Percentiles rank a stretch among this genome's conserved stretches.
Conservation (phyloP, 2,113 vertebrate species). For the Ibidorhyncha struthersii region DNA sequence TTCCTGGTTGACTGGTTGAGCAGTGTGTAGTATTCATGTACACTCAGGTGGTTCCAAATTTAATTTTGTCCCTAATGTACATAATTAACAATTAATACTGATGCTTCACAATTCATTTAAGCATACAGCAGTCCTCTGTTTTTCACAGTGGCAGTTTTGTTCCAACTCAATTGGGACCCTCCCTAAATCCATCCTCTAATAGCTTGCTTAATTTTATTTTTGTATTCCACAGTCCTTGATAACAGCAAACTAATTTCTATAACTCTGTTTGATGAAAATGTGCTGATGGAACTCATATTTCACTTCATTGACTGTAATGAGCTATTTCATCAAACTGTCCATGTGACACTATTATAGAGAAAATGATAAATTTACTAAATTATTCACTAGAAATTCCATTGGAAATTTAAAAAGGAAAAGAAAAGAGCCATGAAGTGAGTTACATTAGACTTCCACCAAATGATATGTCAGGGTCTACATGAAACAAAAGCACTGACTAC, state of each 20-base stretch:
- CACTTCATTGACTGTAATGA: slow-evolving; percentile 86
- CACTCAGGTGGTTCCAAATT: slow-evolving; percentile 22
- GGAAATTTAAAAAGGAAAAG: slow-evolving; percentile 73
- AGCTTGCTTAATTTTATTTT: slow-evolving; percentile 79
- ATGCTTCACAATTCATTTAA: slow-evolving; percentile 59
- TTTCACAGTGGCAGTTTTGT: slow-evolving; percentile 51
- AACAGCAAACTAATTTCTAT: slow-evolving; percentile 82
- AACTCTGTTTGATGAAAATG: slow-evolving; percentile 80
- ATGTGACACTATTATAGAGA: slow-evolving; percentile 78
- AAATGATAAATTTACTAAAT: slow-evolving; percentile 87
- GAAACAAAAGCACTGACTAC: slow-evolving; percentile 69
- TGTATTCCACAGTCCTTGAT: slow-evolving; percentile 73
- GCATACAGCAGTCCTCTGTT: slow-evolving; percentile 29
- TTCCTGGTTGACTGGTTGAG: not conserved
- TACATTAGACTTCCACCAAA: slow-evolving; percentile 71
- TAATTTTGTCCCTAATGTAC: slow-evolving; percentile 35
- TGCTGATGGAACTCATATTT: slow-evolving; percentile 85
- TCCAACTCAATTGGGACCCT: slow-evolving; percentile 64
- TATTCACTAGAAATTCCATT: slow-evolving; percentile 79
- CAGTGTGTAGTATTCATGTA: not conserved
- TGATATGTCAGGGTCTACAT: slow-evolving; percentile 55
- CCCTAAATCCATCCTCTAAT: slow-evolving; percentile 68
- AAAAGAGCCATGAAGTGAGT: slow-evolving; percentile 71
- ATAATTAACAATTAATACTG: slow-evolving; percentile 56
- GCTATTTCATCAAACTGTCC: slow-evolving; percentile 87